Percentiles rank a stretch among this genome's conserved stretches.
Evolutionary conservation across 2,888 invertebrate species (phyloP).

Genomic region (Patella ulyssiponensis): DNA sequence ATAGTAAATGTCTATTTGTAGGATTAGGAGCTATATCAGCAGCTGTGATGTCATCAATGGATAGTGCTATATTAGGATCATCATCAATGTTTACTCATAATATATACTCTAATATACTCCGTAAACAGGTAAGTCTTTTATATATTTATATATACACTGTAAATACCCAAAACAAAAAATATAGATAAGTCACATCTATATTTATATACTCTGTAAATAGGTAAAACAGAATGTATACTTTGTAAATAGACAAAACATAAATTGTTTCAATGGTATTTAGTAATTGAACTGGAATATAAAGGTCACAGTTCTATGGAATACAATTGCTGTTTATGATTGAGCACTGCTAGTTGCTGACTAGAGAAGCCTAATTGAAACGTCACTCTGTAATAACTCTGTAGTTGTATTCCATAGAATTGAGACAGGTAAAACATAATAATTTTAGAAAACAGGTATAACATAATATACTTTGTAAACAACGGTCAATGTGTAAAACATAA

Average conservation of each 20-base stretch:
- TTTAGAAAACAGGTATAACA: no score
- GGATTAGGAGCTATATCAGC: constrained; percentile 61
- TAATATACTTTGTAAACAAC: no score
- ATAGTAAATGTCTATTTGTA: constrained; percentile 24
- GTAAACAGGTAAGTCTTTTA: constrained; percentile 43
- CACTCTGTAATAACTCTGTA: no score
- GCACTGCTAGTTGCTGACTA: no score
- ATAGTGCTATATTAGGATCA: constrained; percentile 63
- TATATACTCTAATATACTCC: constrained; percentile 56
- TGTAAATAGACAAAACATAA: neutral
- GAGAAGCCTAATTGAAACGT: no score
- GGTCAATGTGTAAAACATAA: no score
- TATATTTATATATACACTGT: neutral
- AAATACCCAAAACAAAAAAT: neutral
- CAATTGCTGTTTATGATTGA: no score
- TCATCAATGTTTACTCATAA: constrained; percentile 66
- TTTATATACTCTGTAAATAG: neutral
- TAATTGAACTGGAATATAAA: neutral
- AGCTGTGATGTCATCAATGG: constrained; percentile 68
- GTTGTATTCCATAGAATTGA: no score
- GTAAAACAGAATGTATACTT: neutral
- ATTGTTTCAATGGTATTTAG: no score
- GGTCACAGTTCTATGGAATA: no score
- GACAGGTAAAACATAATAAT: no score
- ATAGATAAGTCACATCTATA: neutral